Conservation (phyloP, 2,888 invertebrate species). For the Tetramorium bicarinatum region DNA sequence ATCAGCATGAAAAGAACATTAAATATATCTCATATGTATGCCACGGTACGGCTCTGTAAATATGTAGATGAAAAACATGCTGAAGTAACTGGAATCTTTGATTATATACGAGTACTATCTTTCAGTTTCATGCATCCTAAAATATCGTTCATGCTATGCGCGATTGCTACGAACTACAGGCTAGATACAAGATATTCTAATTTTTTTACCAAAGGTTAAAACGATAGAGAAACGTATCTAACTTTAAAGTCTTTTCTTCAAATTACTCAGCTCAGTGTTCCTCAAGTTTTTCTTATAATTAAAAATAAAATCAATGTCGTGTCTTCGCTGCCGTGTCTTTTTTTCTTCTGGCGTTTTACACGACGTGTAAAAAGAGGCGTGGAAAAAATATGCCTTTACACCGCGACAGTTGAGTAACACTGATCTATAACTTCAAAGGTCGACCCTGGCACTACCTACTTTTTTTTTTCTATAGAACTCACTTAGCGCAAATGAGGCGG, state of each 20-base stretch:
- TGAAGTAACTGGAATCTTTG: neutral
- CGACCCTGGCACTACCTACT: conserved; percentile 32
- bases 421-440: conserved; percentile 54
- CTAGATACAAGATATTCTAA: neutral
- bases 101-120: neutral
- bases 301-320: neutral
- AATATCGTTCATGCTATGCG: conserved; percentile 33
- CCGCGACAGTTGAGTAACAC: conserved; percentile 35
- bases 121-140: conserved; percentile 34
- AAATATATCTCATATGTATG: neutral
- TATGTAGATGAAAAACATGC: conserved; percentile 17
- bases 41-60: neutral
- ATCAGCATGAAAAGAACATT: neutral
- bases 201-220: conserved; percentile 19
- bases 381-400: conserved; percentile 8
- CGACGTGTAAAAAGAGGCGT: neutral
- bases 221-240: neutral
- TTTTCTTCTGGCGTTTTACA: neutral
- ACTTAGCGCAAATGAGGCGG: conserved; percentile 40
- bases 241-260: conserved; percentile 16
- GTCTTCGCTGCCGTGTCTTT: neutral
- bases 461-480: conserved; percentile 37
- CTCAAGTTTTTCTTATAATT: conserved; percentile 12
- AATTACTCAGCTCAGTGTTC: conserved; percentile 31
- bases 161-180: conserved; percentile 20